A percentile compares a stretch with the other conserved stretches of the same genome.
Evolutionary conservation across 2,797 vertebrate species (phyloP).

Genomic region (Tolypeutes matacus): DNA sequence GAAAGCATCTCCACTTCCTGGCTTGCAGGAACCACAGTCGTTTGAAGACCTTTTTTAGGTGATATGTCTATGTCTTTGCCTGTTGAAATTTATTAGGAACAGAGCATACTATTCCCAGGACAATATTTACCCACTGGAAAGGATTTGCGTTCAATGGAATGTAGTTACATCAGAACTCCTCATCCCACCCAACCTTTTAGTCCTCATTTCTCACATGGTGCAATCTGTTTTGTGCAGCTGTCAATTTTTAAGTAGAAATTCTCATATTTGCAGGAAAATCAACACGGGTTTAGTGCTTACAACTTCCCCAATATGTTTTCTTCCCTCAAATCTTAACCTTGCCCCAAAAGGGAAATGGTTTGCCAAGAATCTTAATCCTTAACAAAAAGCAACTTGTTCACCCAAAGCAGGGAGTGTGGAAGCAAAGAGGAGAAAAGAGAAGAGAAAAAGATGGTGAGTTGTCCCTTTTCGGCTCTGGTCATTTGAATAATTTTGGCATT

Average conservation of each 20-base stretch:
- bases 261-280: constrained; percentile 29
- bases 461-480: background rate
- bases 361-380: constrained; percentile 22
- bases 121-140: constrained; percentile 48
- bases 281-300: constrained; percentile 56
- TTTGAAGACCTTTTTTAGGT: constrained; percentile 31
- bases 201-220: background rate
- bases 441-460: background rate
- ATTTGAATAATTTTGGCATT: background rate
- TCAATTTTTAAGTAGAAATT: constrained; percentile 40
- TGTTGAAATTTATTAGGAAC: constrained; percentile 63
- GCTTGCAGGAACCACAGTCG: background rate
- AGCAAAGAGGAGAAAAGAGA: background rate
- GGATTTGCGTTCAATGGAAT: background rate
- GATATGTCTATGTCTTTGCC: constrained; percentile 5
- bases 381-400: background rate
- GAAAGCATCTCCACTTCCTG: constrained; percentile 40
- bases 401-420: background rate
- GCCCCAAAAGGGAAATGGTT: background rate
- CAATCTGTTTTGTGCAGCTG: background rate
- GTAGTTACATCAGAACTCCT: constrained; percentile 51
- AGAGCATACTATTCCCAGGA: constrained; percentile 51
- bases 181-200: background rate
- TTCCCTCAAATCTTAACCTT: background rate
- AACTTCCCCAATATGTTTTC: background rate